Evolutionary conservation across 2,888 invertebrate genomes (phyloP), one percentile per base, ranked within the genome.

Genomic region (Myopa tessellatipennis): DNA sequence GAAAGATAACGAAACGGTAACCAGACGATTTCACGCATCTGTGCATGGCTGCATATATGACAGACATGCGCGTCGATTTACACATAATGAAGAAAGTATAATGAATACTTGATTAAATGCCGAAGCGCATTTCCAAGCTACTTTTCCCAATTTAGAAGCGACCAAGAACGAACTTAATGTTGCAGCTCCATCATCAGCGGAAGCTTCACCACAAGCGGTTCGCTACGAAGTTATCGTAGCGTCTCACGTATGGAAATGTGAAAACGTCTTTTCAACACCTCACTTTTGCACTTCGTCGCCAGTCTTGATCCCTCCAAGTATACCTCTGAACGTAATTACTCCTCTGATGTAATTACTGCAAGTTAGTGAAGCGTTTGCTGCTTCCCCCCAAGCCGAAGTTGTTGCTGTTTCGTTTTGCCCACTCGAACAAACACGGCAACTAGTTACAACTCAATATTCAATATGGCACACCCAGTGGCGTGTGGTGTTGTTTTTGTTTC

Each of bases 371-470:
- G 67, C 67, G 40, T 38, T 67, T n/a, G 38, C n/a, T 34, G 4
- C 55, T 26, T 45, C 58, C 38, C 1, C 70, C 16, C 4, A 16
- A 10, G 71, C 16, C 12, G 68, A 45, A 16, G 8, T 16, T 36
- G 68, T 18, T 40, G 6, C 18, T 18, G 10, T 18, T 68, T 18
- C 7, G 7, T 45, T 50, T 40, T 18, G 45, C 40, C 12, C 50
- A 69, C 1, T 8, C 50, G 68, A 71, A 58, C 16, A 74, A 74
- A 74, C 67, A 36, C 38, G 63, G 45, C 63, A 45, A 10, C 45
- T 10, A n/a, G 60, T 50, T 60, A 73, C 63, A 74, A 67, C 74
- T 74, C 74, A 74, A 74, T 74, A 74, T 74, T 74, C 74, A 68
- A 74, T 68, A 68, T 68, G 74, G 67, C 38, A 40, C 55, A n/a